These are phyloP conservation scores for Macrophya alboannulata DNA, from an alignment of 2,888 invertebrate genomes.

Conservation along the genomic window DNA sequence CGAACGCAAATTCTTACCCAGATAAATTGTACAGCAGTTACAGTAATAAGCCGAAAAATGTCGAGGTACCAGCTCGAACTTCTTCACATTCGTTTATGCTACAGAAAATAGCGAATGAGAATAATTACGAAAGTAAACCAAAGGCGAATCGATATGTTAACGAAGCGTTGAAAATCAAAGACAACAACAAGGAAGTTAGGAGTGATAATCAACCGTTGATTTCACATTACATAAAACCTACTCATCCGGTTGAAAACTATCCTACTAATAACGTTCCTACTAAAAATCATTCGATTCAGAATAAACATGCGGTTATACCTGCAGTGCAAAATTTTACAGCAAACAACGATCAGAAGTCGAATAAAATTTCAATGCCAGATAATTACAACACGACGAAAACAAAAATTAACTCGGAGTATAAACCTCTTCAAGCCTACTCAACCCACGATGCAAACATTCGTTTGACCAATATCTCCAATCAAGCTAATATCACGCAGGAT, in stretches of 20 bases:
- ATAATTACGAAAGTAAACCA: constrained; percentile 46
- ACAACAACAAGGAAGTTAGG: constrained; percentile 30
- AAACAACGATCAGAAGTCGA: constrained; percentile 8
- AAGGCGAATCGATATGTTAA: constrained; percentile 40
- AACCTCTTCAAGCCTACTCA: constrained; percentile 35
- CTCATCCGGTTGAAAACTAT: constrained; percentile 18
- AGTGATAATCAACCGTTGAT: constrained; percentile 19
- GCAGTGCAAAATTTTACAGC: background rate
- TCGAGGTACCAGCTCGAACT: constrained; percentile 35
- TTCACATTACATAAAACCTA: constrained; percentile 37
- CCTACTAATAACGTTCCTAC: background rate
- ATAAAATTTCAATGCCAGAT: constrained; percentile 1
- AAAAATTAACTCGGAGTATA: constrained; percentile 14
- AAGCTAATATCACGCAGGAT: background rate
- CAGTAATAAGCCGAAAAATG: constrained; percentile 15
- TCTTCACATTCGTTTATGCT: constrained; percentile 51
- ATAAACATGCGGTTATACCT: background rate
- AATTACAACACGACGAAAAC: background rate
- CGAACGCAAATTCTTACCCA: constrained; percentile 36
- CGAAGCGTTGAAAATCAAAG: constrained; percentile 38
- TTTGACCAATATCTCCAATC: constrained; percentile 10
- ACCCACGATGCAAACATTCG: background rate
- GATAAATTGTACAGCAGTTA: constrained; percentile 47
- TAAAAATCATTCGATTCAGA: background rate
- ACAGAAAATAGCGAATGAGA: constrained; percentile 49